phyloP scores from a whole-genome alignment of 2,797 vertebrate species.

The Poeciliopsis presidionis region DNA sequence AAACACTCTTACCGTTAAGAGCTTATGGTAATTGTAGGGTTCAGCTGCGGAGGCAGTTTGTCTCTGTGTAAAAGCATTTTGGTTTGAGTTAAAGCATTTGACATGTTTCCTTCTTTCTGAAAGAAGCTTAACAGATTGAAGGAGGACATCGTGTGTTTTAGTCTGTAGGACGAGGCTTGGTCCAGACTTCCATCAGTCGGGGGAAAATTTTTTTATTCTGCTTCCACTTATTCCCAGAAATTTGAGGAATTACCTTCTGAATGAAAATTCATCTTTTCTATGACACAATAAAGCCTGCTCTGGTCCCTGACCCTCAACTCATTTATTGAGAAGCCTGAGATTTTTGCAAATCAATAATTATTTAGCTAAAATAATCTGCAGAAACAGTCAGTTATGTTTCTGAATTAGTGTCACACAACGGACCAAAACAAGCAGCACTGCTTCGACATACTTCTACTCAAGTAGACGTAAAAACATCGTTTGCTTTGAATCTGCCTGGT shows the following conservation, averaged over 20 bases:
- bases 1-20: conserved; percentile 16
- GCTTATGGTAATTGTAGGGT: conserved; percentile 15
- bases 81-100: neutral
- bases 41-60: conserved; percentile 21
- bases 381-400: no score
- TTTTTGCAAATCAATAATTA: neutral
- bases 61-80: neutral
- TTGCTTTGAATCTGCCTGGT: neutral
- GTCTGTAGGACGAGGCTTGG: neutral
- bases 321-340: neutral
- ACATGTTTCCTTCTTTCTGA: neutral
- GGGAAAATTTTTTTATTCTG: neutral
- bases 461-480: neutral
- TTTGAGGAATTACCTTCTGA: neutral
- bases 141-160: neutral
- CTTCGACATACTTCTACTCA: no score
- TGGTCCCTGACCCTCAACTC: neutral
- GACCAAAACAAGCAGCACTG: no score
- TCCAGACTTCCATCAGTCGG: neutral
- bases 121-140: neutral
- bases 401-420: no score
- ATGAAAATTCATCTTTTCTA: neutral
- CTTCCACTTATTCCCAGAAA: neutral
- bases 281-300: neutral
- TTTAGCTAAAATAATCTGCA: neutral